Conservation (phyloP, 2,888 invertebrate species). For the Pseudococcus jackbeardsleyi region DNA sequence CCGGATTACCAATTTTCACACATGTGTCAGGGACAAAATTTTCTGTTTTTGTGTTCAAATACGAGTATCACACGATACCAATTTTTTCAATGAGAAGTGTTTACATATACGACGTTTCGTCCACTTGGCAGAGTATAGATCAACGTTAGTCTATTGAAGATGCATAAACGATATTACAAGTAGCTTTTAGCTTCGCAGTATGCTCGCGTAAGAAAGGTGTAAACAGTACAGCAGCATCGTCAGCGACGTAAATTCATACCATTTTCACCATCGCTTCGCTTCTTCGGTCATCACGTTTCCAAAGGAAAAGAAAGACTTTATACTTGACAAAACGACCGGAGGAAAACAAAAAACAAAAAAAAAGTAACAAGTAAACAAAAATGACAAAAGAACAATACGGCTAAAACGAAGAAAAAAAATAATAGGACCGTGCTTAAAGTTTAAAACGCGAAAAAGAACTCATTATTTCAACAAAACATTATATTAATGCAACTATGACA, state of each 20-base stretch:
- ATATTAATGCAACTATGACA: slow-evolving; percentile 36
- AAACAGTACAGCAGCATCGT: too few relatives aligned
- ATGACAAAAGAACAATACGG: slow-evolving; percentile 31
- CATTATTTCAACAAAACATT: slow-evolving; percentile 43
- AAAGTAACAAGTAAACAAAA: slow-evolving; percentile 48
- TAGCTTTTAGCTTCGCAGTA: too few relatives aligned
- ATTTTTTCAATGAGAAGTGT: too few relatives aligned
- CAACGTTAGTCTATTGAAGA: too few relatives aligned
- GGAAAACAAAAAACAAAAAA: not conserved
- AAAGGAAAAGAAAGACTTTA: slow-evolving; percentile 16
- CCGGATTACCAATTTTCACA: too few relatives aligned
- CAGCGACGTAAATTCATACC: not conserved
- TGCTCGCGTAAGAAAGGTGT: too few relatives aligned
- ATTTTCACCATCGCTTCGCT: slow-evolving; percentile 1
- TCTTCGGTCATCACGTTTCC: slow-evolving; percentile 33
- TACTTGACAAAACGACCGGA: slow-evolving; percentile 14
- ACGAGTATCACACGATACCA: too few relatives aligned
- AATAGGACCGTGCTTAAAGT: slow-evolving; percentile 18
- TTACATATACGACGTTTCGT: too few relatives aligned
- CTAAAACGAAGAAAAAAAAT: slow-evolving; percentile 36
- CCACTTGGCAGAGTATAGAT: too few relatives aligned
- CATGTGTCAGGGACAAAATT: too few relatives aligned
- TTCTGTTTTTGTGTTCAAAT: too few relatives aligned
- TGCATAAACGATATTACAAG: too few relatives aligned
- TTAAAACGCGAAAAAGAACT: slow-evolving; percentile 20